A percentile compares a stretch with the other conserved stretches of the same genome.
These are phyloP conservation scores for Prinia subflava DNA, from an alignment of 2,113 vertebrate genomes.

Conservation along the genomic window DNA sequence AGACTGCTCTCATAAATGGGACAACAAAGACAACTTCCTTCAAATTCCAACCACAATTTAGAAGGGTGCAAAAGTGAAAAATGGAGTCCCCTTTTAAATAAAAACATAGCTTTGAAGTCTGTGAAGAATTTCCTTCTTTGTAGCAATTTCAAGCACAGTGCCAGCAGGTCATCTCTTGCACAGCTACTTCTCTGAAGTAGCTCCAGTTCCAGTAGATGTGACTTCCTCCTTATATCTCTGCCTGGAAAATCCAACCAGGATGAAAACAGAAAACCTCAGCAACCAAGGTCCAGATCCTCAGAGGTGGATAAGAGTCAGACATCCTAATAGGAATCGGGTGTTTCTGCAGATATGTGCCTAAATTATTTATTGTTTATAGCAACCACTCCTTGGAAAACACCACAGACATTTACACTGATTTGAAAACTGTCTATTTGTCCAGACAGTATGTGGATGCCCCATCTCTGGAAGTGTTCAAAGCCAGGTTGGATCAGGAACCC, in stretches of 20 bases:
- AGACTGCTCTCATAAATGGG: neutral
- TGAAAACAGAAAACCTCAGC: neutral
- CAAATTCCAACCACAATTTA: slow-evolving; percentile 16
- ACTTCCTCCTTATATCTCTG: slow-evolving; percentile 37
- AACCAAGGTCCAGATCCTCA: neutral
- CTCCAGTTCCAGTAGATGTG: slow-evolving; percentile 16
- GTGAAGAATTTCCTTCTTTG: slow-evolving; percentile 32
- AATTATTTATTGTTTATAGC: neutral
- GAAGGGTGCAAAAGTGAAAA: slow-evolving; percentile 33
- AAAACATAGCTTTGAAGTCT: slow-evolving; percentile 39
- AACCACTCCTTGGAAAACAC: neutral
- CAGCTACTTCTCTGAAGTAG: slow-evolving; percentile 42
- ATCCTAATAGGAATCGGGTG: neutral
- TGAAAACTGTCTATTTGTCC: neutral
- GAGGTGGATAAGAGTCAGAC: neutral
- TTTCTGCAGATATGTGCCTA: neutral
- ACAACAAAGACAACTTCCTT: slow-evolving; percentile 33
- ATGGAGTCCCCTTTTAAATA: neutral
- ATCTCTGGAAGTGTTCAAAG: neutral
- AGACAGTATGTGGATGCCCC: neutral
- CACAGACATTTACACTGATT: neutral
- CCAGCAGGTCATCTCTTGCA: neutral
- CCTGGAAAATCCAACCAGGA: neutral
- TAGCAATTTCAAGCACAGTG: neutral
- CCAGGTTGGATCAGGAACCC: neutral